Base-by-base conservation (phyloP, 2,113 vertebrate genomes). In the Rhinoptilus africanus region DNA sequence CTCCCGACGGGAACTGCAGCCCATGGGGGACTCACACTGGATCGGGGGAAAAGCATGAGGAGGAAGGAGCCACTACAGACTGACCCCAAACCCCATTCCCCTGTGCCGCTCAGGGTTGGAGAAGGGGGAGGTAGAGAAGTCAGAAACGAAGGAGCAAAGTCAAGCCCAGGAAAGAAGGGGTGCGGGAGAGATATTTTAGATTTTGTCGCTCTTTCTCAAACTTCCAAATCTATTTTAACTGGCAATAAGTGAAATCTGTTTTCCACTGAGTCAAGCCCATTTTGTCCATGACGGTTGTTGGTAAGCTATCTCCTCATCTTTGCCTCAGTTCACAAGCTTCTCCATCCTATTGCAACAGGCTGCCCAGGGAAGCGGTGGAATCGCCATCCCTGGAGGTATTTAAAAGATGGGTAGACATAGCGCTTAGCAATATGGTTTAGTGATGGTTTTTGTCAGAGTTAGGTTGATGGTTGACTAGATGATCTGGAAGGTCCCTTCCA, bases 21-120 rank as follows among this genome's bases (percentile, higher is more conserved):
- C 28, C 8, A 1, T 3, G 27, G 51, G 17, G n/a, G 48, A 13
- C 5, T 11, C 56, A n/a, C 0, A 1, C 13, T 30, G 26, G n/a
- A 43, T 26, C 41, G 48, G 11, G 22, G 27, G 21, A 43, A 28
- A 13, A 26, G 15, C 3, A 3, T 11, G 23, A 53, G 23, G 22
- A 66, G 27, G 37, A 37, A 53, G 9, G 21, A 83, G 16, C 53
- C 12, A 3, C 16, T 62, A 39, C 1, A 7, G 54, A 41, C 54
- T 32, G 39, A 76, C 17, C 21, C 4, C 39, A 13, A 4, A 10
- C 11, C 34, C 10, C 3, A 6, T 34, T 57, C 43, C 27, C 27
- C 15, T 30, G 12, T 0, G 2, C 19, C 4, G 14, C 35, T 66
- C 15, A 3, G 24, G 28, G 8, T 9, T 28, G 30, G 7, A 27